These are phyloP conservation scores for Apis florea DNA, from an alignment of 1,140 invertebrate genomes.

Conservation along the genomic window DNA sequence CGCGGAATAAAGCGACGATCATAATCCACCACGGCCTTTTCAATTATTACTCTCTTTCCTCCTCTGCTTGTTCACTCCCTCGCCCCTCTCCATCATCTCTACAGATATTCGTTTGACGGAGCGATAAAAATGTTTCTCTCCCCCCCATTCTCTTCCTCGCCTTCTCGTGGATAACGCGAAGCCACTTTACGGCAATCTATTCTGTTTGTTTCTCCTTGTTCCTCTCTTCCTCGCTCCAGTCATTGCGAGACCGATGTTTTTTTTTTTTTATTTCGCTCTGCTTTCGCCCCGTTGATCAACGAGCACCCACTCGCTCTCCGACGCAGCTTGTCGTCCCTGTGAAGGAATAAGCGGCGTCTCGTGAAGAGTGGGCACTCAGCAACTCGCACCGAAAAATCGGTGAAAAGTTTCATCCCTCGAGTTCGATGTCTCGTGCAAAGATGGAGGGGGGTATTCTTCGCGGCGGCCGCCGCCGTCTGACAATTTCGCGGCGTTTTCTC, in stretches of 20 bases:
- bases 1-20: conserved; percentile 69
- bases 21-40: conserved; percentile 70
- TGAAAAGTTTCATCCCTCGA: not conserved
- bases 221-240: conserved; percentile 3
- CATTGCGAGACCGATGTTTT: not conserved
- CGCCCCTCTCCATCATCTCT: not conserved
- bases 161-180: conserved; percentile 46
- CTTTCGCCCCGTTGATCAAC: not conserved
- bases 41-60: conserved; percentile 68
- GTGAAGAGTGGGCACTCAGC: conserved; percentile 34
- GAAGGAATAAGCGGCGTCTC: conserved; percentile 15
- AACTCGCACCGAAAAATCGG: conserved; percentile 28
- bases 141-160: conserved; percentile 25
- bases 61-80: conserved; percentile 31
- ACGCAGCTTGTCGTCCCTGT: conserved; percentile 5
- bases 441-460: not conserved
- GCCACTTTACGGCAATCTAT: conserved; percentile 56
- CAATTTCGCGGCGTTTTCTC: not conserved
- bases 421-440: not conserved
- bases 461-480: not conserved
- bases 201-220: conserved; percentile 58
- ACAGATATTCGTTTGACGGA: conserved; percentile 25
- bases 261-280: not conserved
- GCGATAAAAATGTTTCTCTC: conserved; percentile 65
- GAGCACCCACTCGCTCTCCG: not conserved